phyloP scores from a whole-genome alignment of 2,113 vertebrate species.

The Monarcha castaneiventris region DNA sequence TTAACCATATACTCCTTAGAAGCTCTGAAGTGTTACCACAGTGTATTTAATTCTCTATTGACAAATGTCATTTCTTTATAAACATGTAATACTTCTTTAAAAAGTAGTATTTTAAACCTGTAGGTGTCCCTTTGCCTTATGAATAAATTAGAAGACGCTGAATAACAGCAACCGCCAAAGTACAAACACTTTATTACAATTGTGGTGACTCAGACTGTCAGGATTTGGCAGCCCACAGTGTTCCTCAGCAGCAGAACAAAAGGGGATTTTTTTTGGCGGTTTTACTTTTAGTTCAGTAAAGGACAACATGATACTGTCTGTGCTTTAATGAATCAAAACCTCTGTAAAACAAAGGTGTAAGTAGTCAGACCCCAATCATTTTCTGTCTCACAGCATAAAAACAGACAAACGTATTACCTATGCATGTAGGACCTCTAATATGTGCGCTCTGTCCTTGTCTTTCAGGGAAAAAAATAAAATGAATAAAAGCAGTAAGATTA shows the following conservation, averaged over 20 bases:
- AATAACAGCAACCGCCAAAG: not conserved
- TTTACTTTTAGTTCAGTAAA: conserved; percentile 60
- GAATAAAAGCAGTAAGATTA: not conserved
- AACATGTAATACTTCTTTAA: not conserved
- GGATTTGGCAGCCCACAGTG: conserved; percentile 59
- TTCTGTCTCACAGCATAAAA: not conserved
- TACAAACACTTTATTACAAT: conserved; percentile 56
- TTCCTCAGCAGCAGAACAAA: conserved; percentile 65
- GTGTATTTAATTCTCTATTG: not conserved
- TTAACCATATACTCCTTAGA: not conserved
- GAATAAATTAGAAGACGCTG: conserved; percentile 42
- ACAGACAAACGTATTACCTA: not conserved
- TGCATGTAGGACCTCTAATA: not conserved
- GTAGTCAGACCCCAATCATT: not conserved
- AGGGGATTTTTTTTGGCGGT: conserved; percentile 39
- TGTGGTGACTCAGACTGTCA: conserved; percentile 61
- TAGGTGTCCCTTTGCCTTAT: conserved; percentile 26
- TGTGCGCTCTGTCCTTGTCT: not conserved
- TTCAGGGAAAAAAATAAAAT: not conserved
- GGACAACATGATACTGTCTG: conserved; percentile 57
- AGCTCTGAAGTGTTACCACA: not conserved
- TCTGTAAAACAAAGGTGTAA: not conserved
- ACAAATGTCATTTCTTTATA: not conserved
- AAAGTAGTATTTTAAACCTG: conserved; percentile 20
- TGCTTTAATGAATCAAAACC: conserved; percentile 36